Evolutionary conservation across 1,140 invertebrate genomes (phyloP).

Genomic region (Drosophila pachea): DNA sequence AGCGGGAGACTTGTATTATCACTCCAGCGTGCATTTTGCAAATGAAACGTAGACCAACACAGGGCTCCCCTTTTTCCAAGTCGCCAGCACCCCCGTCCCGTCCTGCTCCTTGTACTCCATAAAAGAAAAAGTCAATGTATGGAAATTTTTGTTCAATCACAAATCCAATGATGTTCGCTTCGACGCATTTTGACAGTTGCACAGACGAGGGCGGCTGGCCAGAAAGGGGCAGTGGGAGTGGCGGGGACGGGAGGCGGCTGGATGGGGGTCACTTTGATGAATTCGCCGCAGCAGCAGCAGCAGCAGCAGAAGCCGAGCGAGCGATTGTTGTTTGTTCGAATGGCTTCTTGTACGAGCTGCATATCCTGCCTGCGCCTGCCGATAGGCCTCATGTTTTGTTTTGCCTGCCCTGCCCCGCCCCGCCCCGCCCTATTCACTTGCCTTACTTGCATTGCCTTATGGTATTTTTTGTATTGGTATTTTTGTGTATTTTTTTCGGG

Average conservation of each 20-base stretch:
- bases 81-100: background rate
- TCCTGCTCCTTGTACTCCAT: background rate
- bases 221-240: background rate
- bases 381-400: slow-evolving; percentile 39
- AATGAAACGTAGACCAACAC: slow-evolving; percentile 49
- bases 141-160: slow-evolving; percentile 78
- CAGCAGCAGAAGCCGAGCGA: slow-evolving; percentile 7
- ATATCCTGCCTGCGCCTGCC: slow-evolving; percentile 26
- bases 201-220: slow-evolving; percentile 22
- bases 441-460: slow-evolving; percentile 35
- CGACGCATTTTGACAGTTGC: slow-evolving; percentile 78
- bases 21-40: slow-evolving; percentile 74
- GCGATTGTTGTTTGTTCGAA: slow-evolving; percentile 71
- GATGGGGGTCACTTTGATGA: slow-evolving; percentile 59
- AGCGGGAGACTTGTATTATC: slow-evolving; percentile 55
- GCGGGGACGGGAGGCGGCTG: background rate
- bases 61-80: background rate
- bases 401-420: background rate
- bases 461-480: slow-evolving; percentile 15
- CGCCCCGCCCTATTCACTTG: background rate
- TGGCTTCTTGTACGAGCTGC: slow-evolving; percentile 34
- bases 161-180: slow-evolving; percentile 79
- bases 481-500: slow-evolving; percentile 14
- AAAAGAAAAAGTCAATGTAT: slow-evolving; percentile 64
- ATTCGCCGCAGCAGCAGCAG: slow-evolving; percentile 42